phyloP scores from a whole-genome alignment of 1,140 invertebrate genomes.

The Drosophila sucinea region DNA sequence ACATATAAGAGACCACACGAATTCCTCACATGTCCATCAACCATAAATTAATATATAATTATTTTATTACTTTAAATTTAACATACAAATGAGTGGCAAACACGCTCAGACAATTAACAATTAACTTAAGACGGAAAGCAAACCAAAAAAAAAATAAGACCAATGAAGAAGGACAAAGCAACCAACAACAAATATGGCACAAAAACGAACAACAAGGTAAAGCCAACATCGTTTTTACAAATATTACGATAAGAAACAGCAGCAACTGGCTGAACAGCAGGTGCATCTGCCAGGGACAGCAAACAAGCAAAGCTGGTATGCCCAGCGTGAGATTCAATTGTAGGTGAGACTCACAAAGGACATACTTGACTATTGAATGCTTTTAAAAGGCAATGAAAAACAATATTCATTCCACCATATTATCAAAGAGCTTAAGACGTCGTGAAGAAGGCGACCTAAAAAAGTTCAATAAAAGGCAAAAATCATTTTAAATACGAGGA shows the following conservation, averaged over 20 bases:
- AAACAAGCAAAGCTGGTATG: not conserved
- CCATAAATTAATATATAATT: slow-evolving; percentile 77
- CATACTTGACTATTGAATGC: not conserved
- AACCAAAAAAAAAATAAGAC: slow-evolving; percentile 27
- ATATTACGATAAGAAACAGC: not conserved
- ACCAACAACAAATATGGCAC: slow-evolving; percentile 35
- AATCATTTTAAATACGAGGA: too few species aligned
- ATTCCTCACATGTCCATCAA: slow-evolving; percentile 34
- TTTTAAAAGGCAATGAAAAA: too few species aligned
- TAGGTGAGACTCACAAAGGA: not conserved
- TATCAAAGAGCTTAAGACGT: too few species aligned
- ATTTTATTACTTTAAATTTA: slow-evolving; percentile 75
- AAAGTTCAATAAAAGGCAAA: too few species aligned
- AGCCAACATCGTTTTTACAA: not conserved
- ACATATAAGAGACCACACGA: not conserved
- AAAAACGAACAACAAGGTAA: slow-evolving; percentile 21
- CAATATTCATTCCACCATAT: too few species aligned
- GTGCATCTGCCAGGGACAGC: not conserved
- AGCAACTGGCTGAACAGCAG: not conserved
- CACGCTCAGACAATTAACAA: slow-evolving; percentile 69
- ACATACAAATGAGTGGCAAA: slow-evolving; percentile 65
- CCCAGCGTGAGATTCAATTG: not conserved
- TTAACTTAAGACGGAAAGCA: slow-evolving; percentile 45
- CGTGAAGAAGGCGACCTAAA: too few species aligned
- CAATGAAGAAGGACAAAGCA: slow-evolving; percentile 18